Percentiles rank a stretch among this genome's conserved stretches.
Evolutionary conservation across 2,797 vertebrate species (phyloP).

Genomic region (Thripadectes ignobilis): DNA sequence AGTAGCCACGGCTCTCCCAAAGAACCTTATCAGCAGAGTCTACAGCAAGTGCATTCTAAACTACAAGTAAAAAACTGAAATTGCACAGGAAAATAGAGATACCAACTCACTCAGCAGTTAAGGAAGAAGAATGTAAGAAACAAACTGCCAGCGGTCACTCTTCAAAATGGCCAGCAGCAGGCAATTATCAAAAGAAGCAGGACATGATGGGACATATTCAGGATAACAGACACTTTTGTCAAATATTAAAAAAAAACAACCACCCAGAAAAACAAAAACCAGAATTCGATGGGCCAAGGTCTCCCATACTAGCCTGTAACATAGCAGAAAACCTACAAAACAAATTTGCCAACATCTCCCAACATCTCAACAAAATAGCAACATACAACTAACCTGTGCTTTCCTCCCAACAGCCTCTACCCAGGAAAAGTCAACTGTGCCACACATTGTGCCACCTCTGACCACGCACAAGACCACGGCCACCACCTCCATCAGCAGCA

Average conservation of each 20-base stretch:
- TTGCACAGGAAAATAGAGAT: fast-evolving
- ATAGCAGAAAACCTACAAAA: fast-evolving
- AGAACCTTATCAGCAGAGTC: not conserved
- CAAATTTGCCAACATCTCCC: fast-evolving
- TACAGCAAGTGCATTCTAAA: not conserved
- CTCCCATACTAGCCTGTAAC: fast-evolving
- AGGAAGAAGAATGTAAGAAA: fast-evolving
- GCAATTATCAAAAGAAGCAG: fast-evolving
- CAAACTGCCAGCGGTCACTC: fast-evolving
- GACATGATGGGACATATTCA: fast-evolving
- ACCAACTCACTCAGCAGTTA: fast-evolving
- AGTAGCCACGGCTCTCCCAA: fast-evolving
- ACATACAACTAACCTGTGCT: not conserved
- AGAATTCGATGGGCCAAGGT: fast-evolving
- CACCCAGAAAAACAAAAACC: fast-evolving
- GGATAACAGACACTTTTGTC: fast-evolving
- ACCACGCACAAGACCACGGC: not conserved
- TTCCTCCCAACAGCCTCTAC: not conserved
- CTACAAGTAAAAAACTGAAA: fast-evolving
- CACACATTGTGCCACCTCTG: fast-evolving
- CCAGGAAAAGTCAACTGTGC: not conserved
- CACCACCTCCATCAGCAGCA: not conserved
- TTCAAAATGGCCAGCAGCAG: fast-evolving
- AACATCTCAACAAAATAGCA: fast-evolving
- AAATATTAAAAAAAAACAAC: fast-evolving